Percentiles rank a stretch among this genome's conserved stretches.
Evolutionary conservation across 2,113 vertebrate species (phyloP).

Genomic region (Ptilonorhynchus violaceus): DNA sequence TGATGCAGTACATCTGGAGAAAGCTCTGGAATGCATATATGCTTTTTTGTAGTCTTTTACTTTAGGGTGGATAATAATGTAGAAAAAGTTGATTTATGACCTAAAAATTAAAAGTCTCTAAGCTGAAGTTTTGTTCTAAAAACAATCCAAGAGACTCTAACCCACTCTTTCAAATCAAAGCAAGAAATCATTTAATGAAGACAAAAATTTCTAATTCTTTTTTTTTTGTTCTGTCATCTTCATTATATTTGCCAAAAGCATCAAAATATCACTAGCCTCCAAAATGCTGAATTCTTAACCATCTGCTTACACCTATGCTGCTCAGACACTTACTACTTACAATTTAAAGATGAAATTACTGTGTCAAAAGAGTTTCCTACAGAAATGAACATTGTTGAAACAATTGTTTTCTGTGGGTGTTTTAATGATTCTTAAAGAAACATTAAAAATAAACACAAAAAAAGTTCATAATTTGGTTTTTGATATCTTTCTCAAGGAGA

Average conservation of each 20-base stretch:
- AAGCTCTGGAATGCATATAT: background rate
- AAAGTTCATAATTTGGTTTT: accelerated
- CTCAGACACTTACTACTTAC: background rate
- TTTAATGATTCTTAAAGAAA: background rate
- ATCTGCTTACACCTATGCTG: background rate
- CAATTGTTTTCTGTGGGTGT: background rate
- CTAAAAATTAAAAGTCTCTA: background rate
- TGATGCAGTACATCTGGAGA: background rate
- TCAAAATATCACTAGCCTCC: background rate
- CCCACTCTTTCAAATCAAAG: background rate
- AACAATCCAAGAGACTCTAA: background rate
- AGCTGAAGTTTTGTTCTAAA: background rate
- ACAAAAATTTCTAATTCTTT: background rate
- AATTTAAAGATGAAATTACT: background rate
- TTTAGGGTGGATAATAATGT: background rate
- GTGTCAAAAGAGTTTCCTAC: background rate
- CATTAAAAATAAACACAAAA: background rate
- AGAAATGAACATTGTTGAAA: background rate
- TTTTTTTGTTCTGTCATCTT: background rate
- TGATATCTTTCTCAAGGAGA: background rate
- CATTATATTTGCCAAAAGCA: background rate
- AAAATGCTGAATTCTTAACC: background rate
- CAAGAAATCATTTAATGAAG: background rate
- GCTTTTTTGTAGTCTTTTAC: background rate
- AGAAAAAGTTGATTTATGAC: background rate